phyloP scores from a whole-genome alignment of 2,888 invertebrate genomes.

The Pseudolycoriella hygida region DNA sequence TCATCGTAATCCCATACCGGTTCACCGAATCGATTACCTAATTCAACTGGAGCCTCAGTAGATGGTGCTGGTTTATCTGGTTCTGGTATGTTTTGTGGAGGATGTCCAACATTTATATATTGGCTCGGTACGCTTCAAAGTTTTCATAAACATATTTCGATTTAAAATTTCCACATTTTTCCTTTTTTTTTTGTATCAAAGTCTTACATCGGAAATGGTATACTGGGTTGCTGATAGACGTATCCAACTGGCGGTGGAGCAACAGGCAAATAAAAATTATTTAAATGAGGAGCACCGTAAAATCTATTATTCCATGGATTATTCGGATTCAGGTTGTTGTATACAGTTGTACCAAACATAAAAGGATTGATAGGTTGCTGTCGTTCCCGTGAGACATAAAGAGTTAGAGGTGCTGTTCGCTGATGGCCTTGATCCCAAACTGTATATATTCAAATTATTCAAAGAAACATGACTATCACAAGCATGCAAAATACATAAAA shows the following conservation, averaged over 20 bases:
- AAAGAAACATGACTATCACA: too few species aligned
- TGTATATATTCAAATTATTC: background rate
- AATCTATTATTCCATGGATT: slow-evolving; percentile 10
- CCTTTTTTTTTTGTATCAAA: too few species aligned
- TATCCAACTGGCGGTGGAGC: slow-evolving; percentile 2
- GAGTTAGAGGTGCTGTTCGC: background rate
- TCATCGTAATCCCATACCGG: slow-evolving; percentile 15
- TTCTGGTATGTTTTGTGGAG: background rate
- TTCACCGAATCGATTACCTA: slow-evolving; percentile 17
- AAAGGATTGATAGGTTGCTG: background rate
- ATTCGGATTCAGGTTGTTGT: slow-evolving; percentile 1
- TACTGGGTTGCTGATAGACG: background rate
- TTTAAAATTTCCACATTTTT: background rate
- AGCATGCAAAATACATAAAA: too few species aligned
- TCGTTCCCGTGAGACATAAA: background rate
- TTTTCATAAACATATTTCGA: slow-evolving; percentile 1
- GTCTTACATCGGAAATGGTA: background rate
- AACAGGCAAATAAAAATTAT: slow-evolving; percentile 8
- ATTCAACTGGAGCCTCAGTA: slow-evolving; percentile 11
- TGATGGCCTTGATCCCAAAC: background rate
- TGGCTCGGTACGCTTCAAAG: too few species aligned
- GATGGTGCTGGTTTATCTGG: slow-evolving; percentile 1
- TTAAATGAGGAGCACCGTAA: slow-evolving; percentile 5
- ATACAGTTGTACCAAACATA: background rate
- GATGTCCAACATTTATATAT: slow-evolving; percentile 7